Evolutionary conservation across 2,113 vertebrate species (phyloP).

Genomic region (Syrmaticus mikado): DNA sequence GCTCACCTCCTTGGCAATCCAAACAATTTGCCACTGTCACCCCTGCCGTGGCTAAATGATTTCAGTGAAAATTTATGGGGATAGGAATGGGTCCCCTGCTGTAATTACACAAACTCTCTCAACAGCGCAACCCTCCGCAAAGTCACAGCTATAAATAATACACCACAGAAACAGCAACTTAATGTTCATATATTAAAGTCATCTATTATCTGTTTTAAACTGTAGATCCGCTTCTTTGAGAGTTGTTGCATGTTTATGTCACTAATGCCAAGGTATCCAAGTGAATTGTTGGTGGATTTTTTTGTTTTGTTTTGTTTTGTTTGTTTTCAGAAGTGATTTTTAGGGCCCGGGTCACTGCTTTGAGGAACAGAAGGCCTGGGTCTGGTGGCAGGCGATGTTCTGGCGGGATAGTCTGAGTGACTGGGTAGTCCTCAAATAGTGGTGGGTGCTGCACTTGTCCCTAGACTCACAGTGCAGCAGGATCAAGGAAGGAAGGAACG

Average conservation of each 20-base stretch:
- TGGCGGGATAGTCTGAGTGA: background rate
- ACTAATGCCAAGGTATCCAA: accelerated
- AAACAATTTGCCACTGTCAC: background rate
- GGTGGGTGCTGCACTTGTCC: background rate
- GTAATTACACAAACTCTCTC: constrained; percentile 53
- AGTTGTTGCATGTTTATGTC: background rate
- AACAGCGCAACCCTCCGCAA: background rate
- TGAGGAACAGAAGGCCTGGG: accelerated
- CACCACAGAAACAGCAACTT: background rate
- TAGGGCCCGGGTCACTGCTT: background rate
- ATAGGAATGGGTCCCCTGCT: constrained; percentile 23
- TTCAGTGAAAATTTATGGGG: constrained; percentile 4
- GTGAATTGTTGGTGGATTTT: background rate
- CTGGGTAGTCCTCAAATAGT: background rate
- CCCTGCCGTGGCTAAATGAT: constrained; percentile 16
- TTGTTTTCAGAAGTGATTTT: background rate
- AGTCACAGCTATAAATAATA: constrained; percentile 62
- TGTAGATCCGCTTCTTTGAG: constrained; percentile 3
- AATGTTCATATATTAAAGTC: constrained; percentile 37
- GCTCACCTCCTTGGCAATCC: background rate
- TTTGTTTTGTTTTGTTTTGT: background rate
- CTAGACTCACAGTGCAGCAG: background rate
- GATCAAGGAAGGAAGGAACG: background rate
- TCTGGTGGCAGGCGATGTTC: background rate
- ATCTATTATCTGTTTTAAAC: constrained; percentile 3